Evolutionary conservation across 2,888 invertebrate genomes (phyloP).

Genomic region (Acutogordius australiensis): DNA sequence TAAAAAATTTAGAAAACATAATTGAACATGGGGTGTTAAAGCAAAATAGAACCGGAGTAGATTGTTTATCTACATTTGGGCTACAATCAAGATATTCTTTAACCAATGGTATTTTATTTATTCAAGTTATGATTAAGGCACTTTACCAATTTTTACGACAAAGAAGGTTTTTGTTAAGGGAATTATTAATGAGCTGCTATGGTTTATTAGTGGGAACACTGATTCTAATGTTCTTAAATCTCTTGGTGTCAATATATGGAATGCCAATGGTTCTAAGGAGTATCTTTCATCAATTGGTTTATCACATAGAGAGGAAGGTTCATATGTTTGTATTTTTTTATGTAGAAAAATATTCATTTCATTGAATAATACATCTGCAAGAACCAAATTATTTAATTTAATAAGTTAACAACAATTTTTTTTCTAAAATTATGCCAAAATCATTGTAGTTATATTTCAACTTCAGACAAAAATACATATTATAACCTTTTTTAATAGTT

Average conservation of each 20-base stretch:
- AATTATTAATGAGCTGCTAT: conserved; percentile 63
- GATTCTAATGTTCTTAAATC: conserved; percentile 47
- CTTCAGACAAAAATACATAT: too few species aligned
- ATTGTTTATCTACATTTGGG: conserved; percentile 9
- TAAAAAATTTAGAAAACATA: not conserved
- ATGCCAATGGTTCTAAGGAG: conserved; percentile 58
- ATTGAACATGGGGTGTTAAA: not conserved
- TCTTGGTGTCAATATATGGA: conserved; percentile 70
- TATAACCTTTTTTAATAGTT: too few species aligned
- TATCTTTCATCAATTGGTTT: conserved; percentile 65
- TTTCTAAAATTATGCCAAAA: too few species aligned
- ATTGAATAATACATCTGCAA: too few species aligned
- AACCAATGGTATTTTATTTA: not conserved
- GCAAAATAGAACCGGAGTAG: conserved; percentile 6
- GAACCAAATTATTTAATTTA: too few species aligned
- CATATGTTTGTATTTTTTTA: conserved; percentile 11
- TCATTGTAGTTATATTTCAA: too few species aligned
- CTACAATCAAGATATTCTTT: conserved; percentile 5
- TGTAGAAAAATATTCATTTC: conserved; percentile 6
- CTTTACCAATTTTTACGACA: conserved; percentile 64
- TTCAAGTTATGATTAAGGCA: conserved; percentile 20
- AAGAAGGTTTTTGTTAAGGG: conserved; percentile 70
- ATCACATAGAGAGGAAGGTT: conserved; percentile 49
- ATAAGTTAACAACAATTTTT: too few species aligned
- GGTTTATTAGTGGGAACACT: conserved; percentile 71